Conservation (phyloP, 2,888 invertebrate species). For the Sarcophaga caerulescens region DNA sequence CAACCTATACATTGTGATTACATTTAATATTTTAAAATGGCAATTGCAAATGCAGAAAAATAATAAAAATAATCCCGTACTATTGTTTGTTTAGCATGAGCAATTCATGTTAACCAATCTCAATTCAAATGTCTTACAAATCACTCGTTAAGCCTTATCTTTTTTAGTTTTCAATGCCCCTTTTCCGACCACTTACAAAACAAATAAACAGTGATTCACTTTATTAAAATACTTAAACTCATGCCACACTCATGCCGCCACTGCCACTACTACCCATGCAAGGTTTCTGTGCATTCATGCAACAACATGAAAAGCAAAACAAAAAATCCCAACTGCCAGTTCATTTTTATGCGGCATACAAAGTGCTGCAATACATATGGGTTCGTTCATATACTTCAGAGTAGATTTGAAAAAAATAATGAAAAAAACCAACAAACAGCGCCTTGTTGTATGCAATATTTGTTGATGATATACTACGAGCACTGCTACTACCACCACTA, state of each 20-base stretch:
- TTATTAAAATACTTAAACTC: not conserved
- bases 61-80: too few relatives aligned
- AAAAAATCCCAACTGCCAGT: conserved; percentile 25
- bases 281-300: not conserved
- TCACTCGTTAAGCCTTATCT: not conserved
- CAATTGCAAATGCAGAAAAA: too few relatives aligned
- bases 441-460: conserved; percentile 26
- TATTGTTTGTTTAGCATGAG: too few relatives aligned
- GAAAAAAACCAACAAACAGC: not conserved
- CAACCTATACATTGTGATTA: too few relatives aligned
- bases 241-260: too few relatives aligned
- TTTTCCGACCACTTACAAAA: not conserved
- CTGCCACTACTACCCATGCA: not conserved
- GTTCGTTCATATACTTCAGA: conserved; percentile 46
- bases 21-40: too few relatives aligned
- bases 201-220: not conserved
- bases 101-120: too few relatives aligned
- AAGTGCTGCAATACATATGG: conserved; percentile 51
- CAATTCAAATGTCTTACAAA: not conserved
- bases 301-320: not conserved
- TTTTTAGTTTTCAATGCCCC: not conserved
- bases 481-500: not conserved
- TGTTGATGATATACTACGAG: conserved; percentile 52
- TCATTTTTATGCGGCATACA: conserved; percentile 33
- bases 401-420: not conserved